These are phyloP conservation scores for Lagria hirta DNA, from an alignment of 2,888 invertebrate genomes.

Conservation along the genomic window DNA sequence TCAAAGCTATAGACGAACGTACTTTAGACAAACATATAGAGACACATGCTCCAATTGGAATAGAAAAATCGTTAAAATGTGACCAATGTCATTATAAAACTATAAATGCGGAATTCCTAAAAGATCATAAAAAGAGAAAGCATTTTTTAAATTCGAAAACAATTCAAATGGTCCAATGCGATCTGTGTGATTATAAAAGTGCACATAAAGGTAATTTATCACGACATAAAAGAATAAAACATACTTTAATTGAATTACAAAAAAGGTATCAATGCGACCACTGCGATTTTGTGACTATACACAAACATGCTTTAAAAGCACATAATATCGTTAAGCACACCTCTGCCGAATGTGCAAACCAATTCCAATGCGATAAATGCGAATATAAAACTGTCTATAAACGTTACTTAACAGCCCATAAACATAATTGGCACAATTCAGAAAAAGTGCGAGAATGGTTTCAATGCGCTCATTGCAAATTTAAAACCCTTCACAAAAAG, in stretches of 20 bases:
- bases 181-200: neutral
- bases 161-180: no score
- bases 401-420: neutral
- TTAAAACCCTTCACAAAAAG: no score
- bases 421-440: neutral
- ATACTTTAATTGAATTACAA: neutral
- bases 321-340: slow-evolving; percentile 1
- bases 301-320: neutral
- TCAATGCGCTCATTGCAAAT: neutral
- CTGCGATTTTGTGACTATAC: neutral
- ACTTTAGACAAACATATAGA: no score
- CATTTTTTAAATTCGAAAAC: no score
- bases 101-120: no score
- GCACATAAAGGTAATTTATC: neutral
- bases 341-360: neutral
- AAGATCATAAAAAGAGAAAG: no score
- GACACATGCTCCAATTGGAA: no score
- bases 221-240: neutral
- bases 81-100: no score
- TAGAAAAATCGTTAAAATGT: no score
- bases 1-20: no score
- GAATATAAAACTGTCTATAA: neutral
- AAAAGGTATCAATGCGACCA: neutral
- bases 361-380: neutral
- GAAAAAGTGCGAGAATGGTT: neutral